Conservation (phyloP, 2,888 invertebrate species). For the Limnephilus lunatus region DNA sequence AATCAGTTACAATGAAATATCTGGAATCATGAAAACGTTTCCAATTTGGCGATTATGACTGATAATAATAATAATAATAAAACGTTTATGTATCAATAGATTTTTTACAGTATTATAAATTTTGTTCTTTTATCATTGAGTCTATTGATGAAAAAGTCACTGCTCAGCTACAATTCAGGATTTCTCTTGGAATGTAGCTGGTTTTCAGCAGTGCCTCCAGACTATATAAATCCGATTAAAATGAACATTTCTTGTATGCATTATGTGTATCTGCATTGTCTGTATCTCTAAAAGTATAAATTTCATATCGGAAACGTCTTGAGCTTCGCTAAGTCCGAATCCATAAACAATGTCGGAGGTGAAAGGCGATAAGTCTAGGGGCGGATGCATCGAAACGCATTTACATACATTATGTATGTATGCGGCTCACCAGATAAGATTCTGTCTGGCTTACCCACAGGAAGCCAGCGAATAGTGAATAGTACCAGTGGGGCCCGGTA, state of each 20-base stretch:
- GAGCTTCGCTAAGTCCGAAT: conserved; percentile 11
- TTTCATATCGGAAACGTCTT: conserved; percentile 10
- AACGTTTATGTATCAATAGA: too few species aligned
- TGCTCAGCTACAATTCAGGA: too few species aligned
- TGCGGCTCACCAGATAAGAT: conserved; percentile 39
- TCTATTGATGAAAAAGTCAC: too few species aligned
- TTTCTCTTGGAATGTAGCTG: too few species aligned
- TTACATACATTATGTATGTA: conserved; percentile 37
- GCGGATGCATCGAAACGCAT: conserved; percentile 45
- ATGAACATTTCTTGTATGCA: background rate
- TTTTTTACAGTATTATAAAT: too few species aligned
- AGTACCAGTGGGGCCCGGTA: background rate
- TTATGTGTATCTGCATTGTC: background rate
- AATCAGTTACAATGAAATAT: background rate
- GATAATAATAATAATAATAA: too few species aligned
- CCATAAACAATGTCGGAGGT: conserved; percentile 33
- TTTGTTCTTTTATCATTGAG: too few species aligned
- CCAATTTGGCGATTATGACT: background rate
- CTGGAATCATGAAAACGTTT: background rate
- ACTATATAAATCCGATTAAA: too few species aligned
- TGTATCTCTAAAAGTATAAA: background rate
- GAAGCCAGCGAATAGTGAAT: background rate
- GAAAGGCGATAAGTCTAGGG: conserved; percentile 39
- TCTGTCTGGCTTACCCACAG: background rate
- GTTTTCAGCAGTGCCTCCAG: too few species aligned